A percentile compares a stretch with the other conserved stretches of the same genome.
phyloP scores from a whole-genome alignment of 64 coral and sea anemone genomes.

The Astreopora myriophthalma region DNA sequence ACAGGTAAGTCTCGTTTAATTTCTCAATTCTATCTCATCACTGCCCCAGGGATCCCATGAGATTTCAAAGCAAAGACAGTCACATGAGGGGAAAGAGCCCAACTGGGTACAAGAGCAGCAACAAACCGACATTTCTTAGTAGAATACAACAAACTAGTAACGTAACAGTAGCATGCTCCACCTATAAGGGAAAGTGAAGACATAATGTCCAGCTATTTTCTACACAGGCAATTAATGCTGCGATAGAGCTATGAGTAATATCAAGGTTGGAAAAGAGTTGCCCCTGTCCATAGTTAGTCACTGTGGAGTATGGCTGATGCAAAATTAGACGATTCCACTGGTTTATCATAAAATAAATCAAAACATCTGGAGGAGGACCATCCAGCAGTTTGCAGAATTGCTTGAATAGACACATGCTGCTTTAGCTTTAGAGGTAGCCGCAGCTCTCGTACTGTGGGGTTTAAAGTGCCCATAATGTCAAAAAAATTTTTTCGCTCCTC shows the following conservation, averaged over 20 bases:
- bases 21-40: slow-evolving; percentile 30
- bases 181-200: too few relatives aligned
- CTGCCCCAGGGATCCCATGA: slow-evolving; percentile 32
- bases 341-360: slow-evolving; percentile 4
- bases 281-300: not conserved
- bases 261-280: not conserved
- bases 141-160: not conserved
- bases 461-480: too few relatives aligned
- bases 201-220: too few relatives aligned
- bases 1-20: slow-evolving; percentile 46
- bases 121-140: not conserved
- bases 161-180: not conserved
- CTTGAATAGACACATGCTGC: not conserved
- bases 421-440: slow-evolving; percentile 5
- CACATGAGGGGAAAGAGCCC: not conserved
- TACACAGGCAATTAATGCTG: not conserved
- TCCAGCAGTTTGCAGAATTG: not conserved
- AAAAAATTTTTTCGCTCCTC: too few relatives aligned
- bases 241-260: not conserved
- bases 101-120: not conserved
- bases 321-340: not conserved
- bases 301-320: not conserved
- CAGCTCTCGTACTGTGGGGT: not conserved
- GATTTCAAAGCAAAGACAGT: slow-evolving; percentile 12
- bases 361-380: not conserved